phyloP scores from a whole-genome alignment of 2,113 vertebrate species.

The Callipepla squamata region DNA sequence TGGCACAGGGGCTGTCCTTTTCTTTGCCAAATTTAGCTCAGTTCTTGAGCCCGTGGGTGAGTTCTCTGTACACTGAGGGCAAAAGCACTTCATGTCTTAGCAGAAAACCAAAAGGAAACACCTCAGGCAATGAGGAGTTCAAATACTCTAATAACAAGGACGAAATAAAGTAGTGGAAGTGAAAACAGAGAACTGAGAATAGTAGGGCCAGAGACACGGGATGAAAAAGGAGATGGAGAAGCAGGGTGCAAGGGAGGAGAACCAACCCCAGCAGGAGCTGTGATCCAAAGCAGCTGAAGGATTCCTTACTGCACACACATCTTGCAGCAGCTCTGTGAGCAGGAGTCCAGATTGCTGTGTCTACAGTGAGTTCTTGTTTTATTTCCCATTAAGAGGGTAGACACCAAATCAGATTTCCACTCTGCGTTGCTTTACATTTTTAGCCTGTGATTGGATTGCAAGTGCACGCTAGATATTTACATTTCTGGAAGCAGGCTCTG shows the following conservation, averaged over 20 bases:
- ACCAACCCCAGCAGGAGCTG: rapidly evolving
- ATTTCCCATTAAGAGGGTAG: constrained; percentile 29
- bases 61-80: neutral
- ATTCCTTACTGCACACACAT: neutral
- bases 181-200: neutral
- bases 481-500: constrained; percentile 44
- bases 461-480: constrained; percentile 28
- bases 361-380: constrained; percentile 21
- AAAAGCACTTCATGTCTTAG: neutral
- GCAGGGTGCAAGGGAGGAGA: rapidly evolving
- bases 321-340: neutral
- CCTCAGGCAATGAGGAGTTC: neutral
- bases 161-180: neutral
- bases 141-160: neutral
- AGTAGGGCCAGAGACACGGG: neutral
- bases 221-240: neutral
- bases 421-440: constrained; percentile 43
- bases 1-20: neutral
- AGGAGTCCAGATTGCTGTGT: constrained; percentile 31
- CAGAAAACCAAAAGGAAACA: neutral
- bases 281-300: neutral
- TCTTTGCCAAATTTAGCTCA: neutral
- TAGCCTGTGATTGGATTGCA: constrained; percentile 59
- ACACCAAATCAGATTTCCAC: constrained; percentile 52
- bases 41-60: neutral